phyloP scores from a whole-genome alignment of 2,888 invertebrate genomes.

The Clepsis dumicolana region DNA sequence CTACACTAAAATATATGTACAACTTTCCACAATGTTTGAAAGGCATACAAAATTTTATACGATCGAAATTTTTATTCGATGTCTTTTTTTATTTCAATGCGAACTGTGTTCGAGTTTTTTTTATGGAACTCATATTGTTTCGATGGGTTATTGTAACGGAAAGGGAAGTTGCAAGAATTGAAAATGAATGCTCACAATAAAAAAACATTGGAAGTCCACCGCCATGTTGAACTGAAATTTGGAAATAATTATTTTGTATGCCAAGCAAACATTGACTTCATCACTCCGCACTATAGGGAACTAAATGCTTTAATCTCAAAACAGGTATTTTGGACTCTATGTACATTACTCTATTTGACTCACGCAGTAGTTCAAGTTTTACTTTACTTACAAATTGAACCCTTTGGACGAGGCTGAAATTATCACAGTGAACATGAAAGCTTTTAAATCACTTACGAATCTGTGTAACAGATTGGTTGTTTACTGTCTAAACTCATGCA shows the following conservation, averaged over 20 bases:
- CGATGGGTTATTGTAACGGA: not conserved
- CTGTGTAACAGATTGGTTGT: slow-evolving; percentile 62
- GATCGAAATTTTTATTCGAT: slow-evolving; percentile 12
- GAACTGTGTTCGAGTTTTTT: not conserved
- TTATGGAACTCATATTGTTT: not conserved
- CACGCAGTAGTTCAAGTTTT: slow-evolving; percentile 67
- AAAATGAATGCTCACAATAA: not conserved
- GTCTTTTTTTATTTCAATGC: not conserved
- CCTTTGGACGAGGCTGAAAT: slow-evolving; percentile 35
- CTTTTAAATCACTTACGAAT: slow-evolving; percentile 75
- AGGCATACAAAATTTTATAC: slow-evolving; percentile 49
- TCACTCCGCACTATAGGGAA: slow-evolving; percentile 76
- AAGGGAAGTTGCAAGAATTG: not conserved
- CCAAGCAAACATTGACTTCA: slow-evolving; percentile 53
- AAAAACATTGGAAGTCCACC: not conserved
- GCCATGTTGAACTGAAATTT: not conserved
- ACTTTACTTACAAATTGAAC: slow-evolving; percentile 52
- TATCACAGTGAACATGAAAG: slow-evolving; percentile 55
- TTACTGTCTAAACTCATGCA: too few relatives aligned
- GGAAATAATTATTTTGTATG: slow-evolving; percentile 46
- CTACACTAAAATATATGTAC: slow-evolving; percentile 54
- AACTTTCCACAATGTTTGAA: slow-evolving; percentile 52
- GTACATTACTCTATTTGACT: slow-evolving; percentile 67
- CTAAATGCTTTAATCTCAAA: slow-evolving; percentile 83
- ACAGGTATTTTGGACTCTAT: slow-evolving; percentile 84